Percentiles rank a stretch among this genome's conserved stretches.
phyloP scores from a whole-genome alignment of 2,888 invertebrate species.

The Erynnis tages region DNA sequence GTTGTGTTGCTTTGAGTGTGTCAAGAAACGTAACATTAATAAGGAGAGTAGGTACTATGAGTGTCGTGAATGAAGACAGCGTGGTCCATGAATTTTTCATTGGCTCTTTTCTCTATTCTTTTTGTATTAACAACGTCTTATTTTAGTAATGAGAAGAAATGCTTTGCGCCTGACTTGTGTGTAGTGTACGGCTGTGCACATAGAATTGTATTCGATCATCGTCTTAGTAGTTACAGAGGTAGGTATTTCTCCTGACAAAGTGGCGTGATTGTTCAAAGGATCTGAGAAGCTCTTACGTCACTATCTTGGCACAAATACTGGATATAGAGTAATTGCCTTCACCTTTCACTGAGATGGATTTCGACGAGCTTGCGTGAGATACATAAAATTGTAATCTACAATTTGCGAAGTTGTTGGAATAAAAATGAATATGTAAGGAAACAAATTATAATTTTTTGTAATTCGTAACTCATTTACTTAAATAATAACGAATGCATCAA shows the following conservation, averaged over 20 bases:
- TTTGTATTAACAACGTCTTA: neutral
- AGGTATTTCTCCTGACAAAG: neutral
- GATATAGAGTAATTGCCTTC: neutral
- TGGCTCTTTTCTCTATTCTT: neutral
- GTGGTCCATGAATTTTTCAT: conserved; percentile 1
- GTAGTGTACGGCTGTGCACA: no score
- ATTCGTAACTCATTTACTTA: no score
- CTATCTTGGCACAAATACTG: neutral
- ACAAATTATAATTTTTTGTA: no score
- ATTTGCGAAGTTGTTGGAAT: no score
- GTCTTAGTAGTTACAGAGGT: no score
- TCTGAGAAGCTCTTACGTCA: neutral
- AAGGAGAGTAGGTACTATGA: neutral
- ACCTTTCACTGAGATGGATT: no score
- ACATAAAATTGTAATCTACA: no score
- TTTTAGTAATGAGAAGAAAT: no score
- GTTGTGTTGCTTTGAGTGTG: neutral
- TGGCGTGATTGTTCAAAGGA: neutral
- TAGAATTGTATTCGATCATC: neutral
- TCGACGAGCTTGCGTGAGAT: no score
- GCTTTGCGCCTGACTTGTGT: no score
- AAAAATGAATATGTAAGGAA: no score
- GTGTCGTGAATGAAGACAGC: neutral
- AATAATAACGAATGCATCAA: no score
- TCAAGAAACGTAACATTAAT: conserved; percentile 2